Evolutionary conservation across 2,113 vertebrate genomes (phyloP), one percentile per base, ranked within the genome.

Genomic region (Oreochromis tanganicae): DNA sequence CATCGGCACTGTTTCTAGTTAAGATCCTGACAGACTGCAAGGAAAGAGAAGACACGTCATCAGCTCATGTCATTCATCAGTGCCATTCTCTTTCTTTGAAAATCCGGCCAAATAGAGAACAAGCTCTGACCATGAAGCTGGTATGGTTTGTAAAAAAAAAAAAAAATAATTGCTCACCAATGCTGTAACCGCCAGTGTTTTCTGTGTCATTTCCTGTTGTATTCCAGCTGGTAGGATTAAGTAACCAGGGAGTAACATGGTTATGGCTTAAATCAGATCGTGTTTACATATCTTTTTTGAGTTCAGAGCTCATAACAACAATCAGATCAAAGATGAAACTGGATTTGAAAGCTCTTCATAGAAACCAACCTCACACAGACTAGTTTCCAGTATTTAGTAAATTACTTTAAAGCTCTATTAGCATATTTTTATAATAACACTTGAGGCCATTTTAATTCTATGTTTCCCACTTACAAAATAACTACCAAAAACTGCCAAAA

Each of bases 331-430:
- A 73, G 66, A 73, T 16, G 11, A 79, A 52, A 54, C 29, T 54
- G 19, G 50, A 12, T 1, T 55, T 52, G 29, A 55, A 34, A 38
- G 3, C 10, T 36, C 75, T 17, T 36, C 48, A 0, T 54, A 38
- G 27, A 36, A 16, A 80, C 50, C n/a, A 21, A 71, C 24, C n/a
- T 43, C 36, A 43, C 6, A 57, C 13, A 46, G 21, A 73, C 41
- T 2, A 46, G 68, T 73, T 73, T 0, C 3, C 0, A 6, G 68
- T 46, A 73, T 27, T 27, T 10, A 27, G 36, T 4, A 73, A 46
- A 16, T 71, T 24, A 71, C 38, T 24, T 27, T 10, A 46, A 27
- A 46, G 8, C 41, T 10, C 13, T 17, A 27, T 10, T 46, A 27
- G 68, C 21, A 46, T 7, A 46, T 73, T 27, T 73, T 73, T 73